Base-by-base conservation (phyloP, 92 coral and sea anemone genomes). In the Epizoanthus rinbou region DNA sequence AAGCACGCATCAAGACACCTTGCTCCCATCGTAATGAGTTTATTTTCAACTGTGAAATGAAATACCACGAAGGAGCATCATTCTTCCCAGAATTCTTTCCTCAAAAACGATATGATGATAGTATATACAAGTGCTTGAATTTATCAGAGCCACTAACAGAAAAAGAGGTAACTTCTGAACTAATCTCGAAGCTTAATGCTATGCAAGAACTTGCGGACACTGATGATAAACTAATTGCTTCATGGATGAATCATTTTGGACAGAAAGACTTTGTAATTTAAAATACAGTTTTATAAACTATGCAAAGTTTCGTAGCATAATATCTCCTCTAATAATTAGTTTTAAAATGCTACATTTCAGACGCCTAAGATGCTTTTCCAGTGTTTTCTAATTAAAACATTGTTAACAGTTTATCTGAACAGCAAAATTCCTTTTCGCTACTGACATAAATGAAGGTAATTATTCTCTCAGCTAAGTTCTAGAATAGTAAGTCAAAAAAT, bases 171-270 rank as follows among this genome's bases (percentile, higher is more conserved):
- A 5, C n/a, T 18, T 60, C 28, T 14, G 35, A 39, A 78, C 82
- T 33, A 37, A 63, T 41, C 57, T 11, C 82, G 2, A 37, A 56
- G 22, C 22, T 21, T 4, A 78, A n/a, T 35, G 15, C 4, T 63
- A 19, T 63, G 28, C 57, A 39, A 21, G 47, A 39, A 18, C 43
- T 35, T 21, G 56, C 13, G 15, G 59, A 16, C 37, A 47, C 11
- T 11, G 82, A 78, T 39, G 43, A 4, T 41, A 50, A 78, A 78
- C 60, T 78, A 7, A 78, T 78, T 24, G 43, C 82, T 13, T 78
- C 82, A 11, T 78, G 82, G 82, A 62, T 78, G 82, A 62, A 52
- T 43, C 60, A 78, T 39, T 78, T 78, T n/a, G 82, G 82, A 78
- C 57, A 78, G 33, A 78, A 78, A 59, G 82, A 78, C 43, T 41